A percentile compares a stretch with the other conserved stretches of the same genome.
Conservation (phyloP, 2,888 invertebrate genomes). For the Hirtodrosophila cameraria region DNA sequence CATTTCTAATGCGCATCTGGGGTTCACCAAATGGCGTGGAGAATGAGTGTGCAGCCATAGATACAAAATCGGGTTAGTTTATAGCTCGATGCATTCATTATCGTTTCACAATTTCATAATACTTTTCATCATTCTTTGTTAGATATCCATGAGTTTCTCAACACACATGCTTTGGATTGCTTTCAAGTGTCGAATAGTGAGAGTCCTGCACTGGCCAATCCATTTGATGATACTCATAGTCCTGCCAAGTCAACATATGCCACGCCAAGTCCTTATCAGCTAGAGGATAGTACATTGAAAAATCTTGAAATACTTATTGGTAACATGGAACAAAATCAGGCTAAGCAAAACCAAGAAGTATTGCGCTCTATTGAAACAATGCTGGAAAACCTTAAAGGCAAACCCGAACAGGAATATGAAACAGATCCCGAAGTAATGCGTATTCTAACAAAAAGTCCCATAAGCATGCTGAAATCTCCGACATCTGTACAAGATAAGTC, state of each 20-base stretch:
- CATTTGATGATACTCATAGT: constrained; percentile 69
- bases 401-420: constrained; percentile 69
- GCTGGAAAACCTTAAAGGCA: constrained; percentile 77
- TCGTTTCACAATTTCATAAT: constrained; percentile 3
- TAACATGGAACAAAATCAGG: constrained; percentile 84
- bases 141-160: constrained; percentile 84
- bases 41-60: constrained; percentile 86
- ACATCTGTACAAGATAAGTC: constrained; percentile 43
- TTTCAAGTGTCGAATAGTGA: constrained; percentile 65
- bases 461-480: constrained; percentile 61
- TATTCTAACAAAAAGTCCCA: constrained; percentile 83
- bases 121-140: constrained; percentile 27
- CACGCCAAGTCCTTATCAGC: constrained; percentile 62
- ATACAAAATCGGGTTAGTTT: constrained; percentile 75
- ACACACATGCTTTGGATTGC: constrained; percentile 81
- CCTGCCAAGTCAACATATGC: constrained; percentile 69
- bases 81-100: constrained; percentile 26
- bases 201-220: constrained; percentile 47
- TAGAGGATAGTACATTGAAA: constrained; percentile 80
- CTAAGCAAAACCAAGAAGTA: constrained; percentile 81
- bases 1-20: constrained; percentile 92
- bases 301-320: constrained; percentile 84
- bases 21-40: constrained; percentile 89
- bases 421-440: constrained; percentile 80
- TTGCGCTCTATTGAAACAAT: constrained; percentile 81